These are phyloP conservation scores for Acanthosepion pharaonis DNA, from an alignment of 2,888 invertebrate genomes.

Conservation along the genomic window DNA sequence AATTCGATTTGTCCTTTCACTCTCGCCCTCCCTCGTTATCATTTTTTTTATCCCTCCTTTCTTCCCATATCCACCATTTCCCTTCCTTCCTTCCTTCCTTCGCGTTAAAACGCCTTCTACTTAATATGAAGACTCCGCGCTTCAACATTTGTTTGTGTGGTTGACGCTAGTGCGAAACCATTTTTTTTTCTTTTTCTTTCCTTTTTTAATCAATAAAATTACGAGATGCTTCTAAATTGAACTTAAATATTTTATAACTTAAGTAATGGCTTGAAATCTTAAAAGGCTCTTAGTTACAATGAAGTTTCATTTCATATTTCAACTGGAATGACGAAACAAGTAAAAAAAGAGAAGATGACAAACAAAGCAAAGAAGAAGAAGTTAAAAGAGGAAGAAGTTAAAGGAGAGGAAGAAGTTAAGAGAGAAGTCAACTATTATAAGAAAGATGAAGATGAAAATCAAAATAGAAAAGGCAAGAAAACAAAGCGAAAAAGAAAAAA, in stretches of 20 bases:
- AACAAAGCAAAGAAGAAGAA: too few relatives aligned
- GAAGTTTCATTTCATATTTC: not conserved
- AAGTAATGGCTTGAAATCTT: conserved; percentile 33
- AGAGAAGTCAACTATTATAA: too few relatives aligned
- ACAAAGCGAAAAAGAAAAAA: too few relatives aligned
- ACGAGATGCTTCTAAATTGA: not conserved
- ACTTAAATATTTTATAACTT: conserved; percentile 12
- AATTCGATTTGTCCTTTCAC: not conserved
- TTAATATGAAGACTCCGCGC: not conserved
- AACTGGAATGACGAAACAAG: not conserved
- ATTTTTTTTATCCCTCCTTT: not conserved
- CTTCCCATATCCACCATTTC: not conserved
- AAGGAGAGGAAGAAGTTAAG: not conserved
- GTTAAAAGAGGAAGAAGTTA: too few relatives aligned
- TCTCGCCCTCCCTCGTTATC: not conserved
- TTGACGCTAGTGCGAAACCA: not conserved
- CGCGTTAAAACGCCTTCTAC: not conserved
- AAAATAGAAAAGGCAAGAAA: not conserved
- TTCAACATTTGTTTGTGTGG: not conserved
- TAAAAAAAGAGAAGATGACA: not conserved
- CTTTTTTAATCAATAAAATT: conserved; percentile 33
- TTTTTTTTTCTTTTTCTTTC: not conserved
- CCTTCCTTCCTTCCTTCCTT: not conserved
- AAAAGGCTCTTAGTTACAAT: not conserved
- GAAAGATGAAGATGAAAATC: too few relatives aligned